Conservation (phyloP, 2,113 vertebrate species). For the Struthio camelus region DNA sequence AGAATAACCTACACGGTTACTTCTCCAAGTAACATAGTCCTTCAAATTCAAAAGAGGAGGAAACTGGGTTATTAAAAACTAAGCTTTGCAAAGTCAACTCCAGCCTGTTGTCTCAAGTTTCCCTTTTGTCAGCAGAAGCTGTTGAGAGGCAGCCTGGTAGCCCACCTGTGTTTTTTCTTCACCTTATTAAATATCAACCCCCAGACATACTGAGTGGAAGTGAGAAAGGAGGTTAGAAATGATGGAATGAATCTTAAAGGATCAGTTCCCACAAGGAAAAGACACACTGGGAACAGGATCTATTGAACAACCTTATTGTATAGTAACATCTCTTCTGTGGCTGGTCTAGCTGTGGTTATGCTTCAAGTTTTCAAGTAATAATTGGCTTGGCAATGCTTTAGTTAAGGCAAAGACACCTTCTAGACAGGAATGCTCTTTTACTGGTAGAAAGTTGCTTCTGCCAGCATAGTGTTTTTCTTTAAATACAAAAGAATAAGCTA, state of each 20-base stretch:
- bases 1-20: background rate
- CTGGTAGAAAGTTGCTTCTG: background rate
- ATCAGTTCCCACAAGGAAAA: background rate
- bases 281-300: background rate
- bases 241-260: background rate
- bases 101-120: background rate
- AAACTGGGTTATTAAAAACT: background rate
- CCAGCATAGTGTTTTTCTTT: background rate
- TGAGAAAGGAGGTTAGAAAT: background rate
- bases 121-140: slow-evolving; percentile 31
- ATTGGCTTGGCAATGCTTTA: background rate
- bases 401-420: background rate
- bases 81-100: slow-evolving; percentile 20
- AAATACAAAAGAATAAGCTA: background rate
- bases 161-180: slow-evolving; percentile 28
- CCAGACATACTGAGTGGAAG: background rate
- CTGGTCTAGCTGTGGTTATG: background rate
- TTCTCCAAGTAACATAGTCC: background rate
- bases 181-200: slow-evolving; percentile 23
- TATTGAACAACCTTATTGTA: background rate
- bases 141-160: slow-evolving; percentile 13
- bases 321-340: background rate
- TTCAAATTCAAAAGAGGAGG: slow-evolving; percentile 39
- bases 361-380: background rate
- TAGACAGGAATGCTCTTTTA: background rate